These are phyloP conservation scores for Bergia puertoricense DNA, from an alignment of 92 coral and sea anemone genomes.

Conservation along the genomic window DNA sequence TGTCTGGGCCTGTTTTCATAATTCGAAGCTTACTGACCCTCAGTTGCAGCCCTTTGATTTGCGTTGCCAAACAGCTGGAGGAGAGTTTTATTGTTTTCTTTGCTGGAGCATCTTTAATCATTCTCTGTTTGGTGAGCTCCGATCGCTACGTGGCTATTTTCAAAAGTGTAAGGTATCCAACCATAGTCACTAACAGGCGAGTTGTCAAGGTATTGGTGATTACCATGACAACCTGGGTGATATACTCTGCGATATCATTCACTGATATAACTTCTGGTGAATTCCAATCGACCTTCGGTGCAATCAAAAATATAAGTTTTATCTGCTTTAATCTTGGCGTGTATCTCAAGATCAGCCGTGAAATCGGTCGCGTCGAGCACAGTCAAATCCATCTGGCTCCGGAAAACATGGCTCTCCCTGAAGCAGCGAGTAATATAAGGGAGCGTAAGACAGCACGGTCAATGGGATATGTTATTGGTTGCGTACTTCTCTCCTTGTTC, in stretches of 20 bases:
- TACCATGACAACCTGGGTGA: background rate
- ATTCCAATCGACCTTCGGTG: background rate
- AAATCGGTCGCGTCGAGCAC: background rate
- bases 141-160: conserved; percentile 32
- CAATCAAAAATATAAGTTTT: background rate
- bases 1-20: conserved; percentile 15
- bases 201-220: background rate
- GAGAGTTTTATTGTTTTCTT: background rate
- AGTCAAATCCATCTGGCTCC: conserved; percentile 17
- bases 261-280: background rate
- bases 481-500: conserved; percentile 11
- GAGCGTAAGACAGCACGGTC: conserved; percentile 15
- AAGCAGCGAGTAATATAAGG: background rate
- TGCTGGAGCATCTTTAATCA: conserved; percentile 24
- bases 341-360: background rate
- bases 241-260: conserved; percentile 14
- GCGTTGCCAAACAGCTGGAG: conserved; percentile 5
- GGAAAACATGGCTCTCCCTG: background rate
- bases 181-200: conserved; percentile 13
- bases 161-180: conserved; percentile 17
- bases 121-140: conserved; percentile 21
- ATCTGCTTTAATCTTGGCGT: conserved; percentile 1
- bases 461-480: conserved; percentile 17
- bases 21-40: conserved; percentile 12
- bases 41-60: background rate